Evolutionary conservation across 2,797 vertebrate genomes (phyloP), one percentile per base, ranked within the genome.

Genomic region (Cossypha niveicapilla): DNA sequence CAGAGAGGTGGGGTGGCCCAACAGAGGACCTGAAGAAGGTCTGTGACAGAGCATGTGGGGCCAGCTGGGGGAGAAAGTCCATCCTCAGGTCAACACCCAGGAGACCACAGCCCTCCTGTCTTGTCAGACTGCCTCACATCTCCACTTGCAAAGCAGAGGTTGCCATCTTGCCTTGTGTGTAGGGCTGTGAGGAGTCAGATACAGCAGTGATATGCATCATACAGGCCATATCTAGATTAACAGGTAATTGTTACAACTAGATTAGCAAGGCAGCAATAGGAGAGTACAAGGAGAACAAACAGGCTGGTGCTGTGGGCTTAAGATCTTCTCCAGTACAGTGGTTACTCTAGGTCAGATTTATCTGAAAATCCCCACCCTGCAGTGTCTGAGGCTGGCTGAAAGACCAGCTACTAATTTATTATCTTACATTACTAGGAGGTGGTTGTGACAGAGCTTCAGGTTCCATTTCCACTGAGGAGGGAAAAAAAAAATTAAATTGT

Each of bases 211-310:
- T 93, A 92, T 9, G 30, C 60, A 93, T 89, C 50, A 0, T 24
- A 13, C 10, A 41, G 67, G 30, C 37, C 53, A 9, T 89, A 94
- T 94, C 89, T 94, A 53, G 53, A 83, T 77, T 47, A 90, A 88
- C 45, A 56, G 42, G 32, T 86, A 87, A 89, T 93, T 94, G 84
- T 30, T 79, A 89, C 79, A 87, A 42, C 84, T 25, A 89, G 75
- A 88, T 92, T 91, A 91, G 72, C 68, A 71, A 80, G 71, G 39
- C 37, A 89, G 77, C 60, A 76, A 53, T 13, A 76, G 51, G n/a
- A 87, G 37, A 93, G 24, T 11, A 35, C 51, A 67, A 80, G 42
- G 35, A 88, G 18, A 92, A 62, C 47, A 70, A 73, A 51, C 75
- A 68, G 63, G 47, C 48, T 60, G 41, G 37, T 87, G 78, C 72